Evolutionary conservation across 92 coral and sea anemone species (phyloP).

Genomic region (Heteractis magnifica): DNA sequence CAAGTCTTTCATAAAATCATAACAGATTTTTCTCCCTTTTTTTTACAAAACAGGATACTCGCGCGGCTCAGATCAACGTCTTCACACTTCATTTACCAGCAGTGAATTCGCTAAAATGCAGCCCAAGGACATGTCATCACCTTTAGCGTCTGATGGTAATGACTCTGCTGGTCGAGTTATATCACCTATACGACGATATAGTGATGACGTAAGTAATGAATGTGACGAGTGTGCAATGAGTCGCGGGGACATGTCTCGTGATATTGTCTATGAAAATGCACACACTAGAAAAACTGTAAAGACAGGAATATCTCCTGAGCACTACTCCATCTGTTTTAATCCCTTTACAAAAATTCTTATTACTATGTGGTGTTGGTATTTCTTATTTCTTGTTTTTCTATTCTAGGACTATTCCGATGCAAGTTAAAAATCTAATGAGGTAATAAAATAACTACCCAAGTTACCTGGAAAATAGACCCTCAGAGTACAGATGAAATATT

Average conservation of each 20-base stretch:
- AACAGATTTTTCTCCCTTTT: not conserved
- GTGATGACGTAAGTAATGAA: constrained; percentile 66
- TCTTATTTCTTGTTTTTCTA: not conserved
- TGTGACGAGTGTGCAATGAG: not conserved
- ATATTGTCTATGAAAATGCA: not conserved
- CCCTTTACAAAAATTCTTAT: too few species aligned
- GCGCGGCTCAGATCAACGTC: constrained; percentile 69
- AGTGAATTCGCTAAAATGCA: constrained; percentile 76
- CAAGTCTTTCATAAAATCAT: not conserved
- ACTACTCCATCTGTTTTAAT: too few species aligned
- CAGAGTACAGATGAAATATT: too few species aligned
- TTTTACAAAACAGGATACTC: constrained; percentile 45
- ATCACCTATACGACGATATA: constrained; percentile 72
- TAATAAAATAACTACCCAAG: too few species aligned
- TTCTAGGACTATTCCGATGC: constrained; percentile 69
- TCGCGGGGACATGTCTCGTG: not conserved
- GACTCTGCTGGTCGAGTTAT: constrained; percentile 67
- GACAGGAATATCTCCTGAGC: not conserved
- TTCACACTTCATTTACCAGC: constrained; percentile 85
- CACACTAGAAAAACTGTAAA: not conserved
- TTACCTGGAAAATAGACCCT: too few species aligned
- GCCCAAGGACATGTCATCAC: constrained; percentile 88
- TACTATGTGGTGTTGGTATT: not conserved
- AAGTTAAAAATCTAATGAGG: constrained; percentile 26
- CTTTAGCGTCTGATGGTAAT: constrained; percentile 72